Base-by-base conservation (phyloP, 2,888 invertebrate species). In the Heliconius erato region DNA sequence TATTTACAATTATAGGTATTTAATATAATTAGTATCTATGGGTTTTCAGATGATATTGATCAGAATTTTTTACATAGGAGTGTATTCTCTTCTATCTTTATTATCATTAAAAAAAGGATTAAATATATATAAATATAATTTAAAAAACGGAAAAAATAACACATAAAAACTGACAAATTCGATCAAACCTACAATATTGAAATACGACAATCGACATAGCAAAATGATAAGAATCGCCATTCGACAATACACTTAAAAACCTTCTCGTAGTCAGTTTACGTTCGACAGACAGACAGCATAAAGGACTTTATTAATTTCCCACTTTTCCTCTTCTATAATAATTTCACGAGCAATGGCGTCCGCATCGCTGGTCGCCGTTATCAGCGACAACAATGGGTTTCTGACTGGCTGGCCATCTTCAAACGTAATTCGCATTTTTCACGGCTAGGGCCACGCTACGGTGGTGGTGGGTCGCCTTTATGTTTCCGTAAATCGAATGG, bases 321-420 rank as follows among this genome's bases (percentile, higher is more conserved):
- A 92, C 91, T 94, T 92, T 92, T 93, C 91, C 89, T 88, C 88
- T 89, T 90, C 89, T 88, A 92, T 91, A 92, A 93, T 92, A 92
- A 92, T 93, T 94, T 93, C 90, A 92, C 93, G 89, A 91, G 89
- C 91, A 88, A 90, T 88, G 88, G 89, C 89, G 86, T 87, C 86
- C 90, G 91, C 91, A 90, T 90, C 91, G 90, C 88, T 88, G 91
- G 89, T 89, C 90, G 89, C 89, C 91, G 93, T 92, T 95, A 95
- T 95, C 95, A 79, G 91, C 68, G 59, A 91, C 89, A 94, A 96
- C 96, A 96, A 96, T 95, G 94, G 92, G 89, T 94, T 96, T 95
- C 95, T 95, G 95, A 92, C 92, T 95, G 86, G 88, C 85, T 89
- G 88, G 85, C 85, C 88, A 88, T 89, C 87, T 87, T 88, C 88